Evolutionary conservation across 92 coral and sea anemone genomes (phyloP), one percentile per base, ranked within the genome.

Genomic region (Pocillopora meandrina): DNA sequence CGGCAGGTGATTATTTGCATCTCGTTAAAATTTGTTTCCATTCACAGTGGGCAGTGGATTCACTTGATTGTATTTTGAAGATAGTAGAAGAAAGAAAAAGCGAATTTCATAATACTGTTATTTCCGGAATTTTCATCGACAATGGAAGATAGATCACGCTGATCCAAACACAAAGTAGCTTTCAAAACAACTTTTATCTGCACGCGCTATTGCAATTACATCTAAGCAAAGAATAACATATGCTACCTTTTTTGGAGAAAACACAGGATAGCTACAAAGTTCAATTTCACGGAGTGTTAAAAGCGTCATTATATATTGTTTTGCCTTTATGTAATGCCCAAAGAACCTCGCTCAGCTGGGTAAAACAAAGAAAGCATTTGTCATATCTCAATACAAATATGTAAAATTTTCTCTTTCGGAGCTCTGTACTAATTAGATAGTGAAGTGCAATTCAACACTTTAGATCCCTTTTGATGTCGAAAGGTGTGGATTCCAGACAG

Each of bases 61-160:
- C 8, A n/a, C 18, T 70, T 16, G 11, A 70, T 70, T 33, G 17
- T 36, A 34, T 34, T 69, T 69, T 34, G 13, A 69, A 31, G 20
- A 3, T 6, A 26, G 10, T 70, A 15, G 19, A 34, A 10, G 17
- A 36, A 70, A 70, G 23, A 36, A 55, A 70, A 17, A 70, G 19
- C 21, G 74, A 70, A 36, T 35, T 15, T 70, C 55, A 70, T 36
- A 15, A 35, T 70, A 31, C 52, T 36, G 74, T 0, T 70, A 36
- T 70, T 36, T 70, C 74, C 56, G 56, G 74, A 36, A 36, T 70
- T 70, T 70, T 36, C 42, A 1, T 5, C 17, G 14, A 70, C 74
- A 70, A 70, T 70, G 49, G 17, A 17, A 35, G 35, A 70, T 10
- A 70, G 42, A 16, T 70, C 74, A 70, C 56, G 74, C 74, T 70